Evolutionary conservation across 2,888 invertebrate genomes (phyloP), one percentile per base, ranked within the genome.

Genomic region (Athetis lepigone): DNA sequence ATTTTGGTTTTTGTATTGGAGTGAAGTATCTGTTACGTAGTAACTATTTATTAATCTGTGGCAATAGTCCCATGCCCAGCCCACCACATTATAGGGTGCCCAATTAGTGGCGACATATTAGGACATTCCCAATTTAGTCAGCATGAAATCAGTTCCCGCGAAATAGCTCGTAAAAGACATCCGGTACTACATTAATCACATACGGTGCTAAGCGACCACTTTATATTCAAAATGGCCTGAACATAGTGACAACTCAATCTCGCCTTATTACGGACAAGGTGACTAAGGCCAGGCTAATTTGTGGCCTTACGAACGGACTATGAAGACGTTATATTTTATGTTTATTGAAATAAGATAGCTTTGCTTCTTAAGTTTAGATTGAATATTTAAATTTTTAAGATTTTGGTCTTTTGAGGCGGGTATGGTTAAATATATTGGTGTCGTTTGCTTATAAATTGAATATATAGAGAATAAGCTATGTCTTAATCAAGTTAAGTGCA

Each of bases 241-340:
- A 78, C 80, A 78, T 75, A 90, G 86, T 91, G 93, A 94, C 92
- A 90, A 90, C 91, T 93, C 89, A 93, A 94, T 94, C 88, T 88
- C 73, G 73, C 71, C 81, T 83, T 86, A 88, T 84, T 85, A 79
- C 49, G 67, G 60, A 67, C 62, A 59, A 55, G 61, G 55, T 75
- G 80, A 84, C 84, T 80, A 81, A 81, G 69, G 77, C 80, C 62
- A 73, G 67, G 64, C 72, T 82, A 83, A 86, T 85, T 84, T 83
- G 80, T 82, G 65, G 66, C 58, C 67, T 60, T 77, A 74, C 64
- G 74, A 79, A 66, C 25, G 45, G 42, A 47, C 67, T 77, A 74
- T 77, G 49, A 81, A 77, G 70, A 77, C 78, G 33, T 79, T 68
- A 62, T 54, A 39, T 62, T 72, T 70, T 68, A 79, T 64, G 59